Evolutionary conservation across 1,140 invertebrate species (phyloP).

Genomic region (Ridgeia piscesae): DNA sequence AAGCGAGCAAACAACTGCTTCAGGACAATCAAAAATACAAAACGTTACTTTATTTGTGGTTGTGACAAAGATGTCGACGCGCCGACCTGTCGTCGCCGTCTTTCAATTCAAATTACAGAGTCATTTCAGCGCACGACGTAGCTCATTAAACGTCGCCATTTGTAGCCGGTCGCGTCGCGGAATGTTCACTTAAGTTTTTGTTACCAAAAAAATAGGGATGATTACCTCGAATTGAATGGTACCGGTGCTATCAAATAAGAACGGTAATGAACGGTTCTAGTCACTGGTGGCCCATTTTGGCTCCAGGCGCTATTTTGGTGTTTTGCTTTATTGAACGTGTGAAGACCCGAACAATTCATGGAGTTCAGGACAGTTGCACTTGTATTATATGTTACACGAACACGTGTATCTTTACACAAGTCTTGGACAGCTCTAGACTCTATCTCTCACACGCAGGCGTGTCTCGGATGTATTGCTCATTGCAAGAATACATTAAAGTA

Average conservation of each 20-base stretch:
- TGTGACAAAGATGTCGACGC: not conserved
- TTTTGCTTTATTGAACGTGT: not conserved
- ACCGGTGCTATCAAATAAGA: not conserved
- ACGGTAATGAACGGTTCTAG: not conserved
- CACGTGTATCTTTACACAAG: not conserved
- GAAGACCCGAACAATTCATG: not conserved
- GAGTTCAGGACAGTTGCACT: not conserved
- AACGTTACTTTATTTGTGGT: not conserved
- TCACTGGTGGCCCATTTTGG: not conserved
- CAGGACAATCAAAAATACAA: not conserved
- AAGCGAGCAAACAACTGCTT: not conserved
- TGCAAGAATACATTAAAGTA: too few species aligned
- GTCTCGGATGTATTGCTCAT: not conserved
- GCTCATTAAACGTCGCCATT: not conserved
- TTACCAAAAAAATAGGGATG: not conserved
- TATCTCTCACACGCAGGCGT: not conserved
- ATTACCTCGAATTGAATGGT: not conserved
- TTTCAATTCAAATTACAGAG: not conserved
- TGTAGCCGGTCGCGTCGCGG: not conserved
- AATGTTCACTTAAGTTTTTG: constrained; percentile 1
- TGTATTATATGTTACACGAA: not conserved
- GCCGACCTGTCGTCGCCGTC: not conserved
- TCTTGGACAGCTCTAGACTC: not conserved
- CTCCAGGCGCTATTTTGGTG: not conserved
- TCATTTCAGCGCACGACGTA: not conserved